A percentile compares a stretch with the other conserved stretches of the same genome.
Evolutionary conservation across 2,888 invertebrate species (phyloP).

Genomic region (Drosophila tanythrix): DNA sequence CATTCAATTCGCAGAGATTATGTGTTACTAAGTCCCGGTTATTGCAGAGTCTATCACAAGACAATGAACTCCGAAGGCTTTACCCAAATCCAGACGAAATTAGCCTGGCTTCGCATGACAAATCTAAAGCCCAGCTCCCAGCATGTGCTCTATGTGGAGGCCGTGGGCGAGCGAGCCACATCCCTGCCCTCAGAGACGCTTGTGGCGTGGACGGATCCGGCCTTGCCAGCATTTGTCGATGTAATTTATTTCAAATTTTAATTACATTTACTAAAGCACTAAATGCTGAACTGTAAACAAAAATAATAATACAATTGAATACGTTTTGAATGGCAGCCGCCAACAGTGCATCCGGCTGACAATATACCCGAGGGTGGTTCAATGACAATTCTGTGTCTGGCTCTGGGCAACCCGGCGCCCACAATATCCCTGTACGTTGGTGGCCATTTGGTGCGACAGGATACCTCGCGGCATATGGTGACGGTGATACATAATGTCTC

Average conservation of each 20-base stretch:
- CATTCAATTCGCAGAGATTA: background rate
- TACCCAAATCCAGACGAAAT: conserved; percentile 88
- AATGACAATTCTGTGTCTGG: conserved; percentile 94
- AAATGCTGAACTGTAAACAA: background rate
- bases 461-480: conserved; percentile 93
- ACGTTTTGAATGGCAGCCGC: conserved; percentile 87
- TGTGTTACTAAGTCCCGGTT: conserved; percentile 5
- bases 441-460: conserved; percentile 91
- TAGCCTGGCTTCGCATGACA: conserved; percentile 90
- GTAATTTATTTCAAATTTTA: conserved; percentile 84
- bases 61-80: conserved; percentile 88
- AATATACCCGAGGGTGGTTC: conserved; percentile 93
- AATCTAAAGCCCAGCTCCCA: conserved; percentile 92
- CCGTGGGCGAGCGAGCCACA: conserved; percentile 89
- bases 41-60: conserved; percentile 89
- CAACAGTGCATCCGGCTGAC: conserved; percentile 93
- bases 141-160: conserved; percentile 92
- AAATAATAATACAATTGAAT: conserved; percentile 6
- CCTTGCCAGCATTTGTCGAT: conserved; percentile 94
- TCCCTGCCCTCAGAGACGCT: conserved; percentile 93
- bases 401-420: conserved; percentile 94
- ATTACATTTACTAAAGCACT: background rate
- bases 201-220: conserved; percentile 94
- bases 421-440: conserved; percentile 92
- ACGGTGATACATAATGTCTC: conserved; percentile 94